These are phyloP conservation scores for Phoronis australis DNA, from an alignment of 2,888 invertebrate species.

Conservation along the genomic window DNA sequence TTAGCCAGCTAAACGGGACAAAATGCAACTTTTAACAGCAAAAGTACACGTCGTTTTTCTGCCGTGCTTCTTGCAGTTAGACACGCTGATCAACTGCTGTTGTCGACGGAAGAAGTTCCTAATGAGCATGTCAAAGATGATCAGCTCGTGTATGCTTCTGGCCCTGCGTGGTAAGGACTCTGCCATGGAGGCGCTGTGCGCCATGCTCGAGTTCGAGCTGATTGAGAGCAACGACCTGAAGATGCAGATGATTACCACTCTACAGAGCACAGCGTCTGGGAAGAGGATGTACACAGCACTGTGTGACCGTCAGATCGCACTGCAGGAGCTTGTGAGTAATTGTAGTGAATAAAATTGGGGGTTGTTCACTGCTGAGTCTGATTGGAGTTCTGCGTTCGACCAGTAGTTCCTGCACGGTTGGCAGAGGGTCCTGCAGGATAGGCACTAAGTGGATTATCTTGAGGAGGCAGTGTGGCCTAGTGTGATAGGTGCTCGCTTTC, in stretches of 20 bases:
- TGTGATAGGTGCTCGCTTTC: too few relatives aligned
- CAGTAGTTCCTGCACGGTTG: too few relatives aligned
- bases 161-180: slow-evolving; percentile 63
- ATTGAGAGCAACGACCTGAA: slow-evolving; percentile 57
- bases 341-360: not conserved
- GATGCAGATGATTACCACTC: slow-evolving; percentile 68
- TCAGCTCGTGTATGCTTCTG: slow-evolving; percentile 67
- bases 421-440: too few relatives aligned
- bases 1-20: too few relatives aligned
- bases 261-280: slow-evolving; percentile 68
- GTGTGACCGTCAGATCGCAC: slow-evolving; percentile 68
- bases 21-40: not conserved
- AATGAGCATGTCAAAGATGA: slow-evolving; percentile 64
- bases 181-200: slow-evolving; percentile 61
- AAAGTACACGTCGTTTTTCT: not conserved
- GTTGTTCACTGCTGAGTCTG: too few relatives aligned
- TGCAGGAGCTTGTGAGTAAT: slow-evolving; percentile 65
- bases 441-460: too few relatives aligned
- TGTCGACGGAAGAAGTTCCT: slow-evolving; percentile 69
- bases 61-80: slow-evolving; percentile 54
- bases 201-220: slow-evolving; percentile 73
- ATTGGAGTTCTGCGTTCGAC: too few relatives aligned
- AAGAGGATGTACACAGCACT: slow-evolving; percentile 65
- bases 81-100: slow-evolving; percentile 60
- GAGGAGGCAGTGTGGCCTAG: too few relatives aligned